Conservation (phyloP, 2,113 vertebrate genomes). For the Tachysurus vachellii region DNA sequence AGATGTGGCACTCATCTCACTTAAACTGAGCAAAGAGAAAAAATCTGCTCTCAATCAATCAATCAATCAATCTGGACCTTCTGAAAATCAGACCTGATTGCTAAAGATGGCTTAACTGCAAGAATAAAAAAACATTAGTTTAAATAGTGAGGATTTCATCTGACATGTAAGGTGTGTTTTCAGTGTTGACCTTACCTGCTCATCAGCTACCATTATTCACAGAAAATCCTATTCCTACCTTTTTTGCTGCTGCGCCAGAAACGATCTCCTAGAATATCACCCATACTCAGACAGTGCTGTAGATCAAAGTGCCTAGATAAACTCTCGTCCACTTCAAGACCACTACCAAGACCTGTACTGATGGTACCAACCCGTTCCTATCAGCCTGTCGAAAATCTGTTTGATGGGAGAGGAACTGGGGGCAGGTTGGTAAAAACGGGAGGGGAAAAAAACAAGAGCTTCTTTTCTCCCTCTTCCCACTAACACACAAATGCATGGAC, state of each 20-base stretch:
- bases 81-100: background rate
- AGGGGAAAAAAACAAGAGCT: constrained; percentile 70
- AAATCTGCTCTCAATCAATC: constrained; percentile 32
- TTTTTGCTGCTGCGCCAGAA: constrained; percentile 77
- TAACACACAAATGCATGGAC: constrained; percentile 67
- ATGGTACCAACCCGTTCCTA: constrained; percentile 44
- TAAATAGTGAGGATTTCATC: background rate
- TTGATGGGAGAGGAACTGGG: constrained; percentile 45
- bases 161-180: background rate
- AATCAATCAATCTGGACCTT: background rate
- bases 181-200: background rate
- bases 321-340: background rate
- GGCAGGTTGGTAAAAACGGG: constrained; percentile 45
- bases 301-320: background rate
- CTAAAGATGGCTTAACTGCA: background rate
- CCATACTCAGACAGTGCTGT: constrained; percentile 55
- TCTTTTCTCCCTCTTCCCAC: constrained; percentile 72
- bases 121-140: background rate
- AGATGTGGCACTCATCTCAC: constrained; percentile 32
- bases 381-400: constrained; percentile 56
- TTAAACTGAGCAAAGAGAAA: constrained; percentile 27
- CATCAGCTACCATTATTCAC: background rate
- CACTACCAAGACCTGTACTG: constrained; percentile 36
- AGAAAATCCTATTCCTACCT: constrained; percentile 65
- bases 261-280: constrained; percentile 73